These are phyloP conservation scores for Morelia viridis DNA, from an alignment of 2,797 vertebrate genomes.

Conservation along the genomic window DNA sequence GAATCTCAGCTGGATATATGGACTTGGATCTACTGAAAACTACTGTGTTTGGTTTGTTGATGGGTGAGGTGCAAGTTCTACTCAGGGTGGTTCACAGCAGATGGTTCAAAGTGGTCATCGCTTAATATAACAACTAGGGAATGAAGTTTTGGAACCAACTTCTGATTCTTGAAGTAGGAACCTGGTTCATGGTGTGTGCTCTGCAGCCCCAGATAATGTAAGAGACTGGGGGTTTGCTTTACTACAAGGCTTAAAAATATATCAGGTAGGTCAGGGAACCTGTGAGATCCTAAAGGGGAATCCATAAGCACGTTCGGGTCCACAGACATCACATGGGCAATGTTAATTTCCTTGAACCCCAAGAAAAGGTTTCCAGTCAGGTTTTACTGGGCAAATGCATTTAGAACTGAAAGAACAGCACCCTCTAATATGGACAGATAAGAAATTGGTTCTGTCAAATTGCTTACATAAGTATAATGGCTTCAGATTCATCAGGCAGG, in stretches of 20 bases:
- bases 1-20: background rate
- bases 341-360: background rate
- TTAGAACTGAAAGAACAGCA: background rate
- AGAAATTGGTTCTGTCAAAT: background rate
- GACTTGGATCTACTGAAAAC: slow-evolving; percentile 22
- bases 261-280: background rate
- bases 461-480: background rate
- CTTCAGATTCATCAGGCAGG: background rate
- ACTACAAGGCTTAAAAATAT: background rate
- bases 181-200: background rate
- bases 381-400: background rate
- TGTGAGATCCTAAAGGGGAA: background rate
- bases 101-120: background rate
- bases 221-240: background rate
- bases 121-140: background rate
- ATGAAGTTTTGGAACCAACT: background rate
- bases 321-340: background rate
- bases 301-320: background rate
- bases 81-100: background rate
- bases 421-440: background rate
- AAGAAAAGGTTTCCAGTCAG: background rate
- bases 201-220: background rate
- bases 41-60: background rate
- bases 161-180: background rate
- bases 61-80: background rate